phyloP scores from a whole-genome alignment of 1,140 invertebrate species.

The Aricia agestis region DNA sequence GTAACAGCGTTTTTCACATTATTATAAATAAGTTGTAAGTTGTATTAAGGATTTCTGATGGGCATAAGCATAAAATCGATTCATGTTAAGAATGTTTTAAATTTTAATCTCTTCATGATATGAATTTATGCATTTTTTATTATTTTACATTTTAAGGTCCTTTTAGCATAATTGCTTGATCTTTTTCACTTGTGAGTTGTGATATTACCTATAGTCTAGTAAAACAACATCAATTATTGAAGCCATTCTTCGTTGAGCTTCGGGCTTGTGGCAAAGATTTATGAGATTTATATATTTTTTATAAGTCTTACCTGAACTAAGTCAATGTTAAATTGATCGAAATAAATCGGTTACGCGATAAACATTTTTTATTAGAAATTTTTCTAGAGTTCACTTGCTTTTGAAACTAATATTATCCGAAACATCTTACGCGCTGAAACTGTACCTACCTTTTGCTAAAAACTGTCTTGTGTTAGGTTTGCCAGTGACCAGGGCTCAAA shows the following conservation, averaged over 20 bases:
- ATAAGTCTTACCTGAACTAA: neutral
- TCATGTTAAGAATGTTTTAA: neutral
- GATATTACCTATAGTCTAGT: no score
- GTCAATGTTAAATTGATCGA: constrained; percentile 2
- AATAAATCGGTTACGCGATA: neutral
- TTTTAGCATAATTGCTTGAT: constrained; percentile 7
- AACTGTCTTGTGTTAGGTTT: no score
- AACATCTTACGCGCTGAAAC: no score
- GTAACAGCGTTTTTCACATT: no score
- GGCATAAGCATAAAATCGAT: constrained; percentile 23
- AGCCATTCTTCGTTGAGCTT: no score
- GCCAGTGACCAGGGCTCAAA: no score
- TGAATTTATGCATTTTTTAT: neutral
- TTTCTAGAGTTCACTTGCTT: no score
- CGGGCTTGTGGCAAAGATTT: no score
- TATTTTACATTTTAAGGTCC: neutral
- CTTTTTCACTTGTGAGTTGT: neutral
- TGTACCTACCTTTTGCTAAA: no score
- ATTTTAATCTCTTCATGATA: constrained; percentile 6
- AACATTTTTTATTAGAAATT: no score
- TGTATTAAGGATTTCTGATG: constrained; percentile 11
- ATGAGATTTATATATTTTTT: neutral
- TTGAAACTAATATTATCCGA: no score
- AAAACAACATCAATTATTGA: neutral
- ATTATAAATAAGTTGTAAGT: no score